A percentile compares a stretch with the other conserved stretches of the same genome.
Evolutionary conservation across 2,888 invertebrate species (phyloP).

Genomic region (Diaprepes abbreviatus): DNA sequence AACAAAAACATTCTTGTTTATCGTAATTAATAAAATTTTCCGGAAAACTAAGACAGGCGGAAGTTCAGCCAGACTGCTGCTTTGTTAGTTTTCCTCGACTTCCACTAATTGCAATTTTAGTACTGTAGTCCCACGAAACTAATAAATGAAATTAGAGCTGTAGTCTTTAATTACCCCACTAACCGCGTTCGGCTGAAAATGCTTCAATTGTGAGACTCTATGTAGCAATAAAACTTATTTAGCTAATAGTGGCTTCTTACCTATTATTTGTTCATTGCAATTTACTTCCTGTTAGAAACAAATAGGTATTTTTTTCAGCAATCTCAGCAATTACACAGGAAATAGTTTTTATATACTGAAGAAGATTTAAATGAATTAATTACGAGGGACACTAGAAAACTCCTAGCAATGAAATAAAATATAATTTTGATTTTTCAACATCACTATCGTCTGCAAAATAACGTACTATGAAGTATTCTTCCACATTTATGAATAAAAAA

Average conservation of each 20-base stretch:
- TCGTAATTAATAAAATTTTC: constrained; percentile 2
- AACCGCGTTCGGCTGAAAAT: constrained; percentile 37
- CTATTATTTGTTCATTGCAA: constrained; percentile 31
- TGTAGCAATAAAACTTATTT: constrained; percentile 39
- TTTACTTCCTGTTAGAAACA: no score
- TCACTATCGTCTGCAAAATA: no score
- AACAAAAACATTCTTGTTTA: not conserved
- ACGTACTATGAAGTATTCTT: no score
- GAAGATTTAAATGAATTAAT: no score
- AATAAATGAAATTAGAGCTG: constrained; percentile 37
- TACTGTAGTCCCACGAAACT: constrained; percentile 25
- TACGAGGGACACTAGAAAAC: no score
- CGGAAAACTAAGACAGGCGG: not conserved
- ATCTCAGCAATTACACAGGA: no score
- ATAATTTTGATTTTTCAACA: no score
- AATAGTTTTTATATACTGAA: no score
- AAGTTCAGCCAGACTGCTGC: constrained; percentile 4
- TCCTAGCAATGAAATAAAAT: no score
- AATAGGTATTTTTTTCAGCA: no score
- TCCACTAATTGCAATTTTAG: constrained; percentile 21
- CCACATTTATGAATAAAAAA: no score
- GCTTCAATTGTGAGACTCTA: constrained; percentile 31
- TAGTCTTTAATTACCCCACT: constrained; percentile 42
- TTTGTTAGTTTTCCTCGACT: constrained; percentile 21
- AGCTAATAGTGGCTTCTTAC: constrained; percentile 41